These are phyloP conservation scores for Aspidiotus rigidus DNA, from an alignment of 2,888 invertebrate species.

Conservation along the genomic window DNA sequence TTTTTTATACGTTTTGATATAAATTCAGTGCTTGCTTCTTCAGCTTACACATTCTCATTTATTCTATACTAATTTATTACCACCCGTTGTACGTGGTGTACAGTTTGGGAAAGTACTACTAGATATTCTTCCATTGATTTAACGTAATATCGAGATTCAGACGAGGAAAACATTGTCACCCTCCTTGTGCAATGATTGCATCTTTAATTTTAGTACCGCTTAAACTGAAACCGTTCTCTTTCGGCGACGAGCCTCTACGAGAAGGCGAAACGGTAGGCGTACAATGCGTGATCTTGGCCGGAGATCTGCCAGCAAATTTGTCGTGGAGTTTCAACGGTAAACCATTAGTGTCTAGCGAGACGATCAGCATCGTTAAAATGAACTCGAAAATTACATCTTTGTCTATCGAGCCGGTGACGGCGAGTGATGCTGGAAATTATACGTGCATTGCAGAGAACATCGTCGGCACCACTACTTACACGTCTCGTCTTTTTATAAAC, in stretches of 20 bases:
- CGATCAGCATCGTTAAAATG: constrained; percentile 39
- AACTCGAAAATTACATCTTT: constrained; percentile 41
- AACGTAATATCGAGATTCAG: too few relatives aligned
- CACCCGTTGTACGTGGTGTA: not conserved
- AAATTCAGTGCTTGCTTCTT: not conserved
- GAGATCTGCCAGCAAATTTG: constrained; percentile 41
- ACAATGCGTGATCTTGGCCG: constrained; percentile 41
- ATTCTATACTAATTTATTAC: not conserved
- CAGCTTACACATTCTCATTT: not conserved
- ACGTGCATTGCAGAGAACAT: constrained; percentile 61
- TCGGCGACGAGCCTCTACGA: constrained; percentile 42
- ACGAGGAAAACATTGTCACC: not conserved
- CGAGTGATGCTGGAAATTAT: constrained; percentile 55
- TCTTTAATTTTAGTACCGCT: constrained; percentile 39
- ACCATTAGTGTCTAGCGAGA: constrained; percentile 29
- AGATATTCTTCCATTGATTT: too few relatives aligned
- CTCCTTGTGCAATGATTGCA: not conserved
- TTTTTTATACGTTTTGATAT: not conserved
- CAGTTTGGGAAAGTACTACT: too few relatives aligned
- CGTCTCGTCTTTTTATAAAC: constrained; percentile 59
- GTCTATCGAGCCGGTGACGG: constrained; percentile 40
- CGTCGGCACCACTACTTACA: constrained; percentile 58
- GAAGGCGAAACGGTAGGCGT: constrained; percentile 42
- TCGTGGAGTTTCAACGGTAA: constrained; percentile 51
- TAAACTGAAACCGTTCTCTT: constrained; percentile 41